Evolutionary conservation across 2,888 invertebrate species (phyloP), one percentile per base, ranked within the genome.

Genomic region (Cryptus armator): DNA sequence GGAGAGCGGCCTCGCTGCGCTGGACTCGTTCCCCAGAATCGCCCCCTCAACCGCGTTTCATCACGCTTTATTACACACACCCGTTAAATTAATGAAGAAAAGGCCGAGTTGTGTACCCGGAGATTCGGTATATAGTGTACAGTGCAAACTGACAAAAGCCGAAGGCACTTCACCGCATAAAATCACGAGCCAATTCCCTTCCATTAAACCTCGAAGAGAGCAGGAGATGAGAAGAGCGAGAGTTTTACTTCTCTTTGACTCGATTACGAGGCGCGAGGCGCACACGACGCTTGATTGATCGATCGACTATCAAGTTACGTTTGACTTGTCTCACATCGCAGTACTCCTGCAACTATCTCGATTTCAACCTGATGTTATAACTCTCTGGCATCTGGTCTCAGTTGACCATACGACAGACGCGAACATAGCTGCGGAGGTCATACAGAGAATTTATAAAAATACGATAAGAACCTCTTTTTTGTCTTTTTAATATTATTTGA

Each of bases 41-140:
- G 66, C 77, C 75, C 76, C 72, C 84, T 75, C 85, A 67, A 77
- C 84, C 82, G 81, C 68, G 85, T 84, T 86, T 87, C 86, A 87
- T 87, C 86, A 80, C 86, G 77, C 81, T 84, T 84, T 84, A 84
- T 84, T 86, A 87, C 86, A n/a, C 59, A 86, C 81, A 71, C 71
- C 77, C 84, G 86, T 86, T 86, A 84, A 85, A 86, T 86, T 87
- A 86, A 87, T 82, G 85, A 81, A 81, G 82, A 84, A 85, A 86
- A 72, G 83, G 70, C 77, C 68, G 46, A 59, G 78, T 59, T 32
- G 68, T 81, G 76, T 68, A 74, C 64, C 72, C 16, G 62, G 5
- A 51, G 81, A 81, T 74, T 62, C 59, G 59, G 6, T 29, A 5
- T 32, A 32, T 14, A 62, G 56, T 56, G 77, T 53, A 43, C 51